phyloP scores from a whole-genome alignment of 2,797 vertebrate species.

The Channa striata region DNA sequence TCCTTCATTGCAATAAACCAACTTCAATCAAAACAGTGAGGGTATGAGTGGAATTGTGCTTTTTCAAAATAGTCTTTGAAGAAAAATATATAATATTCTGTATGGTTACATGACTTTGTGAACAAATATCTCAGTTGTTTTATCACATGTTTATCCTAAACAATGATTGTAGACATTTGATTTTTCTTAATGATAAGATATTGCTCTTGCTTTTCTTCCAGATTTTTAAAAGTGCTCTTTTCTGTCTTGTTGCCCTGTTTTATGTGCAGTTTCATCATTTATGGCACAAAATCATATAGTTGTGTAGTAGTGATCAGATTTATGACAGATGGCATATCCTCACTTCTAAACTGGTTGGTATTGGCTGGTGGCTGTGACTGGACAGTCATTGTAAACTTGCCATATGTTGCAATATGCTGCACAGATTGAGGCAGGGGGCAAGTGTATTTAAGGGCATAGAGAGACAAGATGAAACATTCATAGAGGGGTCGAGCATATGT shows the following conservation, averaged over 20 bases:
- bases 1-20: constrained; percentile 19
- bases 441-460: constrained; percentile 68
- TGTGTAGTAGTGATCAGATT: constrained; percentile 53
- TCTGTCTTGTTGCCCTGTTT: neutral
- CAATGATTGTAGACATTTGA: constrained; percentile 37
- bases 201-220: constrained; percentile 27
- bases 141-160: constrained; percentile 44
- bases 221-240: constrained; percentile 32
- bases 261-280: constrained; percentile 34
- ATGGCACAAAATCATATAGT: constrained; percentile 49
- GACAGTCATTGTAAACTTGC: constrained; percentile 74
- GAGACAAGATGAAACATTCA: constrained; percentile 63
- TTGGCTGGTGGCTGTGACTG: constrained; percentile 71
- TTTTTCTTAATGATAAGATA: constrained; percentile 36
- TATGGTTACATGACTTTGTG: constrained; percentile 35
- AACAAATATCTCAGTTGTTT: constrained; percentile 44
- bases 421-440: constrained; percentile 69
- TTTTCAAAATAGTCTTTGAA: constrained; percentile 29
- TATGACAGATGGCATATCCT: constrained; percentile 78
- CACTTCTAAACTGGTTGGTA: constrained; percentile 73
- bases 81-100: constrained; percentile 26
- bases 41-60: constrained; percentile 11
- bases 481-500: constrained; percentile 68
- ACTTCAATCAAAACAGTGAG: constrained; percentile 12
- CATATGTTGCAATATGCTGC: constrained; percentile 80